phyloP scores from a whole-genome alignment of 2,113 vertebrate species.

The Rhegmatorhina hoffmannsi region DNA sequence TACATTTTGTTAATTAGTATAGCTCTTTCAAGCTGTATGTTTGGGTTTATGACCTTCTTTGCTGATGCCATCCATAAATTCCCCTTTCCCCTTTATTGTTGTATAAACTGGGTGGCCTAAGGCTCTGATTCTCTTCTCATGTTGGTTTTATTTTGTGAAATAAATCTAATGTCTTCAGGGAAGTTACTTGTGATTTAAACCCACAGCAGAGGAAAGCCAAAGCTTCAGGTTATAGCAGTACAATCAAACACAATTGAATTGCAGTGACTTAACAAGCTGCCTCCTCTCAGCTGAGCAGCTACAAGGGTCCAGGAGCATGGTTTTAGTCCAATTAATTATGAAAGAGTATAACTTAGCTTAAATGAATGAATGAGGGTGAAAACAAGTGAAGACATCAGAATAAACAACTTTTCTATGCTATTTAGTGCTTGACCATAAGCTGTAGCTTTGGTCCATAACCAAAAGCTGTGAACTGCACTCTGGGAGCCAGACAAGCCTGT shows the following conservation, averaged over 20 bases:
- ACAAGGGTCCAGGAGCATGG: background rate
- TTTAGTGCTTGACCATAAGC: background rate
- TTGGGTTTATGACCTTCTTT: background rate
- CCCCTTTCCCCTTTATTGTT: background rate
- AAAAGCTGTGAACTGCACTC: background rate
- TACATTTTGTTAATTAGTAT: background rate
- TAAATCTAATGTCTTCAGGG: conserved; percentile 28
- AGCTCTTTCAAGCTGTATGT: background rate
- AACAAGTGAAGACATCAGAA: background rate
- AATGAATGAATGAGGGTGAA: background rate
- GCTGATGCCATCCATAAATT: conserved; percentile 14
- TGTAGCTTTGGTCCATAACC: background rate
- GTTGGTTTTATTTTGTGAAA: conserved; percentile 22
- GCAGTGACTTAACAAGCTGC: conserved; percentile 29
- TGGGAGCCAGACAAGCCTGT: background rate
- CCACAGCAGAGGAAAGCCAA: background rate
- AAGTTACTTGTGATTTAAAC: conserved; percentile 41
- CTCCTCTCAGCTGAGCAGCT: conserved; percentile 29
- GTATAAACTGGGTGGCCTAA: background rate
- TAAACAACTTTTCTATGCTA: background rate
- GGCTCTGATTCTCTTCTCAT: background rate
- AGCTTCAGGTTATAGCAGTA: conserved; percentile 17
- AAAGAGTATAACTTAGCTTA: background rate
- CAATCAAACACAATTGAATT: conserved; percentile 47
- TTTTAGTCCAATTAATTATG: conserved; percentile 10